phyloP scores from a whole-genome alignment of 2,888 invertebrate genomes.

The Eupithecia tripunctaria region DNA sequence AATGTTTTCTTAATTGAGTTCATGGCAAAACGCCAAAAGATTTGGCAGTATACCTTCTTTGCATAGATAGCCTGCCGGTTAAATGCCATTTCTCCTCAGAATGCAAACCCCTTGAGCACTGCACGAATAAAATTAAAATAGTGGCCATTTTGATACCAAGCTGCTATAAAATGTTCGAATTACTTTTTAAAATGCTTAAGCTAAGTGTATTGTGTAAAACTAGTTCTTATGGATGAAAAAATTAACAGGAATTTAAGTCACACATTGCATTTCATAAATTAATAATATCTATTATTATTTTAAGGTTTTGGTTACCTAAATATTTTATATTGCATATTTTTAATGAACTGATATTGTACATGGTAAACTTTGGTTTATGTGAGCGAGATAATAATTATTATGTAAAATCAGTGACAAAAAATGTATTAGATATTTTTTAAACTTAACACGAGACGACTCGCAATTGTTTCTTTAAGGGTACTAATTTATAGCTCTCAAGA shows the following conservation, averaged over 20 bases:
- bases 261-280: no score
- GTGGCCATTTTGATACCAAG: slow-evolving; percentile 9
- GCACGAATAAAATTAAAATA: slow-evolving; percentile 32
- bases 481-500: slow-evolving; percentile 16
- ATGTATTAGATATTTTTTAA: not conserved
- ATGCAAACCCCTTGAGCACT: slow-evolving; percentile 25
- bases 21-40: slow-evolving; percentile 32
- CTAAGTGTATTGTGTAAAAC: not conserved
- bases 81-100: slow-evolving; percentile 26
- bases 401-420: not conserved
- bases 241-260: not conserved
- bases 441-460: not conserved
- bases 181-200: not conserved
- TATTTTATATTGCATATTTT: no score
- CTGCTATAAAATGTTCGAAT: not conserved
- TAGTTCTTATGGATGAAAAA: not conserved
- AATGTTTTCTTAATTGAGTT: slow-evolving; percentile 31
- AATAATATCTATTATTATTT: no score
- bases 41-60: slow-evolving; percentile 29
- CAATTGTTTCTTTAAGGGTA: not conserved
- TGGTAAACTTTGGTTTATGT: no score
- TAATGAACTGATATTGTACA: no score
- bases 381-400: not conserved
- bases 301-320: no score
- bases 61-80: slow-evolving; percentile 32